phyloP scores from a whole-genome alignment of 2,797 vertebrate genomes.

The Strix occidentalis region DNA sequence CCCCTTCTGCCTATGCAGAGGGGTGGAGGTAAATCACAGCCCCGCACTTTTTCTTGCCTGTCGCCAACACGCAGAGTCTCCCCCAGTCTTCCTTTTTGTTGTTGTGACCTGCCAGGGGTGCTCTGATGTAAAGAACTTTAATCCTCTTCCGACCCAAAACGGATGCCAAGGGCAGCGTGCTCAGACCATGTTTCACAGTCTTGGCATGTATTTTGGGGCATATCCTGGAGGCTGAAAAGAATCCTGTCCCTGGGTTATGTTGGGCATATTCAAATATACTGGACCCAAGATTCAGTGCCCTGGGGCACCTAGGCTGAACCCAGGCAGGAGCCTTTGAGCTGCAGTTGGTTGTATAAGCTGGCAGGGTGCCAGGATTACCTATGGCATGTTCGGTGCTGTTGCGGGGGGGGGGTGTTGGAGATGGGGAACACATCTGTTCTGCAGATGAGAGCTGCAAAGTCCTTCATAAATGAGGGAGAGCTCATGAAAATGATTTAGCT shows the following conservation, averaged over 20 bases:
- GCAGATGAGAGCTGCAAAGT: conserved; percentile 28
- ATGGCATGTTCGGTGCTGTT: background rate
- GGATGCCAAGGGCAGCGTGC: background rate
- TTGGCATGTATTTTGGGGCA: background rate
- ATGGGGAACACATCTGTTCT: conserved; percentile 41
- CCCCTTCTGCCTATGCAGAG: background rate
- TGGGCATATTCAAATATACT: background rate
- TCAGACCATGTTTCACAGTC: background rate
- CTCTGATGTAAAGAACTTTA: background rate
- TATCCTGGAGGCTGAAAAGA: background rate
- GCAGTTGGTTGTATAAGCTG: conserved; percentile 27
- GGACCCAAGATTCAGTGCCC: background rate
- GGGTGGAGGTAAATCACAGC: background rate
- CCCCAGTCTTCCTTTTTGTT: background rate
- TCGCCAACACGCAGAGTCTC: fast-evolving
- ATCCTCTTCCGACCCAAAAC: background rate
- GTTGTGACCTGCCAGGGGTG: background rate
- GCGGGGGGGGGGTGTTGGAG: background rate
- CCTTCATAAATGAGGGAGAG: conserved; percentile 2
- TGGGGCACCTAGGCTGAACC: background rate
- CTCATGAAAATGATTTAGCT: background rate
- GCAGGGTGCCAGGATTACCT: conserved; percentile 36
- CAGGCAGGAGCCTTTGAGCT: background rate
- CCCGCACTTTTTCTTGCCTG: background rate
- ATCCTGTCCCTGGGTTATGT: background rate